Conservation (phyloP, 2,113 vertebrate genomes). For the Brienomyrus longianalis region DNA sequence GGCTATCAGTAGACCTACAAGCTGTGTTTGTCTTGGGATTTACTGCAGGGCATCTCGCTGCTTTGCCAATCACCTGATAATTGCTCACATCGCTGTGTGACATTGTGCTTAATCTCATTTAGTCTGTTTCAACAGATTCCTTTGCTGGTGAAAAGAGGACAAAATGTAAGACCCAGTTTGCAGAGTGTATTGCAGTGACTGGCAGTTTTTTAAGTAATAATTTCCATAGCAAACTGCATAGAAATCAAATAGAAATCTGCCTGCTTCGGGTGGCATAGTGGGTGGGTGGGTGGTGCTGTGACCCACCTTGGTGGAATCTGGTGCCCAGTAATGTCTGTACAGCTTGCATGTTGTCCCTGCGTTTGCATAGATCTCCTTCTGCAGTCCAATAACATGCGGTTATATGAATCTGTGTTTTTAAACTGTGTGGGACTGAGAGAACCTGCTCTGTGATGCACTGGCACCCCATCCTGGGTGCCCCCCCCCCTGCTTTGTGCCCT, state of each 20-base stretch:
- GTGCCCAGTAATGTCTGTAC: background rate
- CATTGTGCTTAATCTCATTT: background rate
- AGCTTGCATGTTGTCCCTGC: background rate
- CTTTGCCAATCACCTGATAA: constrained; percentile 7
- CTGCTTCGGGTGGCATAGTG: background rate
- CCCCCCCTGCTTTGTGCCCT: background rate
- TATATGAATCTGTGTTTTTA: background rate
- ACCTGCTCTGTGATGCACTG: background rate
- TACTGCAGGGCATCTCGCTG: background rate
- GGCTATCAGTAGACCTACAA: background rate
- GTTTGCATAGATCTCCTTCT: background rate
- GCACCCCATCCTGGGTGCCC: background rate
- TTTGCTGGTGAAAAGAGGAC: background rate
- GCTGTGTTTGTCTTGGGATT: background rate
- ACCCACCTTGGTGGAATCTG: background rate
- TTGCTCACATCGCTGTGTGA: background rate
- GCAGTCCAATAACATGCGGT: background rate
- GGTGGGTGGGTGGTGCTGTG: background rate
- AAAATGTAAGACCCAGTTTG: background rate
- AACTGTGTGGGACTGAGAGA: background rate
- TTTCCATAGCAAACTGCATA: background rate
- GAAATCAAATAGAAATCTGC: background rate
- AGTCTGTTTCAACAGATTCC: background rate
- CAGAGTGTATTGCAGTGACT: background rate
- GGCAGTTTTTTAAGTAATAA: background rate